phyloP scores from a whole-genome alignment of 2,888 invertebrate species.

The Bellardia bayeri region DNA sequence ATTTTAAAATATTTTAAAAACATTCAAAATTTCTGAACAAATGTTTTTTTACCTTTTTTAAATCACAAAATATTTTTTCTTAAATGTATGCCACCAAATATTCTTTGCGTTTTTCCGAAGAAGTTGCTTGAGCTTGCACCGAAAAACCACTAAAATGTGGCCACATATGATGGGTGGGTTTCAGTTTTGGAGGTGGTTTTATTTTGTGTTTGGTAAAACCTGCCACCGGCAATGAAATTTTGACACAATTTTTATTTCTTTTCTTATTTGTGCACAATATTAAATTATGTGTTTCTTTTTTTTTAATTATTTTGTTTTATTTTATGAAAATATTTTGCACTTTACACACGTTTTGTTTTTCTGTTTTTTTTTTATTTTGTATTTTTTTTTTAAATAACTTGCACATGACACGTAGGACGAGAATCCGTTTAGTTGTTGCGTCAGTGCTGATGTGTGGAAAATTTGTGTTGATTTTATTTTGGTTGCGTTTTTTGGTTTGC shows the following conservation, averaged over 20 bases:
- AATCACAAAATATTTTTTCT: not conserved
- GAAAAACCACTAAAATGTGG: slow-evolving; percentile 72
- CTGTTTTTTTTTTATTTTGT: slow-evolving; percentile 24
- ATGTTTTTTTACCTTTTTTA: slow-evolving; percentile 50
- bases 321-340: slow-evolving; percentile 40
- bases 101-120: slow-evolving; percentile 47
- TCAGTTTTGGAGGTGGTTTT: slow-evolving; percentile 47
- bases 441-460: slow-evolving; percentile 76
- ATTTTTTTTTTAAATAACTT: not conserved
- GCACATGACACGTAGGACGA: slow-evolving; percentile 49
- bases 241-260: slow-evolving; percentile 45
- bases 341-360: slow-evolving; percentile 39
- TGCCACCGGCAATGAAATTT: slow-evolving; percentile 37
- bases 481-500: slow-evolving; percentile 70
- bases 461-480: slow-evolving; percentile 77
- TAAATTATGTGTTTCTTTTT: not conserved
- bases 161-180: slow-evolving; percentile 68
- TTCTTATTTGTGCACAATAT: slow-evolving; percentile 30
- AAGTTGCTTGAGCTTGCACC: slow-evolving; percentile 61
- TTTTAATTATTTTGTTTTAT: slow-evolving; percentile 13
- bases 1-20: not conserved
- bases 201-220: slow-evolving; percentile 13
- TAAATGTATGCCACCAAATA: slow-evolving; percentile 7
- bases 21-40: not conserved
- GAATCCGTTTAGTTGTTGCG: slow-evolving; percentile 74